Evolutionary conservation across 1,140 invertebrate species (phyloP), one percentile per base, ranked within the genome.

Genomic region (Diorhabda elongata): DNA sequence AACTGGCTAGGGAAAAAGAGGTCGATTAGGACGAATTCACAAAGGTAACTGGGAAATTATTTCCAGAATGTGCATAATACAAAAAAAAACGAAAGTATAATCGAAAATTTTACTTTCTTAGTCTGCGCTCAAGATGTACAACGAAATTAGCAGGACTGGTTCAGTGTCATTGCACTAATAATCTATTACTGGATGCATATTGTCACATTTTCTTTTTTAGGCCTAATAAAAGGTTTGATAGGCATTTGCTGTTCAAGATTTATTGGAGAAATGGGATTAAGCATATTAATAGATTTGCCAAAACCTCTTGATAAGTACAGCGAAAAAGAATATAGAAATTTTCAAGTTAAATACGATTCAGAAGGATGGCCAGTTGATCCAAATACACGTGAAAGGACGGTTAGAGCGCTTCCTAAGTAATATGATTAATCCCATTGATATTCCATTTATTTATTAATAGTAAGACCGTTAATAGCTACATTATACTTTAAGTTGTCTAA

Each of bases 341-440:
- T 82, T 45, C 44, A 67, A 9, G 83, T 86, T 3, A 73, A 81
- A 7, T 85, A 84, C 69, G 85, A 86, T 68, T 68, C 74, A 2
- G 80, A 81, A 2, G 85, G 85, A 7, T 84, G 82, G 81, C 84
- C 84, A 9, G 74, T 86, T 42, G 83, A 86, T 75, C 85, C 85
- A 2, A 83, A 85, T 64, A 84, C 84, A 2, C 77, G 77, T 43
- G 71, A 81, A 73, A 82, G 77, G 45, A 78, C 75, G 6, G 73
- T 77, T n/a, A 73, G 74, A 67, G 66, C 78, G 5, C 60, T 79
- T 3, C 61, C 66, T 7, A 70, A 71, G 63, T 73, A 64, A 59
- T 52, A 52, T 52, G n/a, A 8, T 52, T 26, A 26, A 26, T 26
- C 26, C 26, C 26, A 26, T 26, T 26, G 26, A 26, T 26, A 26